phyloP scores from a whole-genome alignment of 2,888 invertebrate genomes.

The Phengaris arion region DNA sequence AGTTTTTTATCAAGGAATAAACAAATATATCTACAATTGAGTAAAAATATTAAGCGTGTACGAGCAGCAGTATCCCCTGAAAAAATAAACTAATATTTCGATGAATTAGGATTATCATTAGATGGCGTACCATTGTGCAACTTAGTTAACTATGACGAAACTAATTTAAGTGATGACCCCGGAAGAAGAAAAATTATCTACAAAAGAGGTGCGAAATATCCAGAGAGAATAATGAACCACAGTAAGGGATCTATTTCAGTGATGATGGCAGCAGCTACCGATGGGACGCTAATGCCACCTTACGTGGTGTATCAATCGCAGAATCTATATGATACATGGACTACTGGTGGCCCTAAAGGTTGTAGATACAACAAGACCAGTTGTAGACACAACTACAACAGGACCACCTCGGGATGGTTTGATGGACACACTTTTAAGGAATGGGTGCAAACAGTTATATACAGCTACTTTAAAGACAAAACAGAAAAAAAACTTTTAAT shows the following conservation, averaged over 20 bases:
- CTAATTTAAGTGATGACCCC: conserved; percentile 40
- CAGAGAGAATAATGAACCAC: conserved; percentile 50
- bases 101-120: conserved; percentile 38
- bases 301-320: conserved; percentile 60
- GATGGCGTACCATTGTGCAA: conserved; percentile 35
- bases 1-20: conserved; percentile 27
- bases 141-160: conserved; percentile 41
- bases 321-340: conserved; percentile 50
- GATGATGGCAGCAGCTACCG: conserved; percentile 50
- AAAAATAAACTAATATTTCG: conserved; percentile 36
- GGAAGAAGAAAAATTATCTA: conserved; percentile 42
- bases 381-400: no score
- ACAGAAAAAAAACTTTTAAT: conserved; percentile 49
- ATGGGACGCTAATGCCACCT: conserved; percentile 45
- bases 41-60: conserved; percentile 34
- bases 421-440: no score
- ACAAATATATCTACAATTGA: not conserved
- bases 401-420: no score
- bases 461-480: conserved; percentile 41
- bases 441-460: no score
- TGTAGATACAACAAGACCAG: no score
- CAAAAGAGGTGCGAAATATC: conserved; percentile 49
- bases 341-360: no score
- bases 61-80: conserved; percentile 39
- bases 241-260: conserved; percentile 49